A percentile compares a stretch with the other conserved stretches of the same genome.
These are phyloP conservation scores for Trachelus tabidus DNA, from an alignment of 2,888 invertebrate genomes.

Conservation along the genomic window DNA sequence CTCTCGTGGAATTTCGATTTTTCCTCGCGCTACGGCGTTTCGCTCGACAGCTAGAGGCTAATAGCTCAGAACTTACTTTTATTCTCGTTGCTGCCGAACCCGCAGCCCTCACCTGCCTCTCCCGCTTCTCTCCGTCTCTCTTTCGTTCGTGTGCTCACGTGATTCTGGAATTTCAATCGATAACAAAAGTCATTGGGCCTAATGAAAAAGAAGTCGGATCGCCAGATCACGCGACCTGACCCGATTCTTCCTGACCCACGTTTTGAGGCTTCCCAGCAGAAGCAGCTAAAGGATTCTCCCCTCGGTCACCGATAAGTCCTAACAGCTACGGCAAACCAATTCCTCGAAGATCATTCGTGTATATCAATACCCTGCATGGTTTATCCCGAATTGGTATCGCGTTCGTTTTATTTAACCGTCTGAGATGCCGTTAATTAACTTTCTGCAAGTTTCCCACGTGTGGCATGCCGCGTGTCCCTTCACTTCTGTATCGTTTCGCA, in stretches of 20 bases:
- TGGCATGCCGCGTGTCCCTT: neutral
- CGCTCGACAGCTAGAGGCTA: slow-evolving; percentile 56
- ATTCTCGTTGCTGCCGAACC: slow-evolving; percentile 46
- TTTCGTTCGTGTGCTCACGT: neutral
- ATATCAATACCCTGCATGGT: neutral
- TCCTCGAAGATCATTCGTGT: neutral
- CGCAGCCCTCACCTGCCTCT: neutral
- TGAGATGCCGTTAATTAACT: neutral
- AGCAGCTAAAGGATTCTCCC: neutral
- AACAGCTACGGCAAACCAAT: neutral
- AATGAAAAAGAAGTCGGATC: neutral
- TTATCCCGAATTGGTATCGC: neutral
- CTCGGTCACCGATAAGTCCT: neutral
- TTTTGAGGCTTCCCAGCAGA: neutral
- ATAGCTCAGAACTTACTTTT: slow-evolving; percentile 51
- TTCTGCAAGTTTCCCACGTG: neutral
- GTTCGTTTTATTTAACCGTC: neutral
- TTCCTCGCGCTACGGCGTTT: slow-evolving; percentile 30
- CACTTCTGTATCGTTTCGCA: neutral
- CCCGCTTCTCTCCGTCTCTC: too few species aligned
- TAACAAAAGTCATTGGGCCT: neutral
- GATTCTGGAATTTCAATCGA: neutral
- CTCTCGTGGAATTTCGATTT: slow-evolving; percentile 48
- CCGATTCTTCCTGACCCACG: neutral
- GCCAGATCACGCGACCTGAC: neutral